These are phyloP conservation scores for Meloidogyne floridensis DNA, from an alignment of 1,140 invertebrate species.

Conservation along the genomic window DNA sequence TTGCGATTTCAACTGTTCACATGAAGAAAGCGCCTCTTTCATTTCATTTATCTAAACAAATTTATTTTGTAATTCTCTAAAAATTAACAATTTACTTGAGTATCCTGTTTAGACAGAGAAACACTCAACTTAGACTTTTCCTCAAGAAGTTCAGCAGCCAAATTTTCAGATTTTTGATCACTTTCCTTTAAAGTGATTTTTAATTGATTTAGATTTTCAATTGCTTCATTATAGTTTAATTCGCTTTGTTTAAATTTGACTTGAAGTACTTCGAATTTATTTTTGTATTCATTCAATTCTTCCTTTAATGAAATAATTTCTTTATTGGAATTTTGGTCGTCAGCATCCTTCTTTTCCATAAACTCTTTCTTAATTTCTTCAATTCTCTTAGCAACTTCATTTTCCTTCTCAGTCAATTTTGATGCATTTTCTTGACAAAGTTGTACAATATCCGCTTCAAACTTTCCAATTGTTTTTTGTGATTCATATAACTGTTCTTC, in stretches of 20 bases:
- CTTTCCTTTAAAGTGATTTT: background rate
- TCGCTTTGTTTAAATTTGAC: background rate
- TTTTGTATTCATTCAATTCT: no score
- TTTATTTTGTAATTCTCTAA: background rate
- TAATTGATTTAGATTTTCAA: background rate
- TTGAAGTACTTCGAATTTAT: background rate
- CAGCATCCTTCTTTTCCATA: no score
- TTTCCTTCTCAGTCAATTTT: no score
- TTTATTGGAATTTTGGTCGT: no score
- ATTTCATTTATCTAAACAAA: background rate
- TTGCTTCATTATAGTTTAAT: background rate
- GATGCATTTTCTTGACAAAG: no score
- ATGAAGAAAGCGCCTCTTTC: background rate
- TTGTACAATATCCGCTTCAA: no score
- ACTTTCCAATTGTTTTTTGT: no score
- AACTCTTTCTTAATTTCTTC: no score
- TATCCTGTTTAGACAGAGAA: background rate
- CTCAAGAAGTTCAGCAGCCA: background rate
- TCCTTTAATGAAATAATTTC: no score
- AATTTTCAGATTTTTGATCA: background rate
- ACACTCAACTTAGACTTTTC: background rate
- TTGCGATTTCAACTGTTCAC: background rate
- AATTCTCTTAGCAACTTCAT: no score
- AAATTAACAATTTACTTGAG: background rate
- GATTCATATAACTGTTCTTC: no score